Conservation (phyloP, 2,113 vertebrate species). For the Nestor notabilis region DNA sequence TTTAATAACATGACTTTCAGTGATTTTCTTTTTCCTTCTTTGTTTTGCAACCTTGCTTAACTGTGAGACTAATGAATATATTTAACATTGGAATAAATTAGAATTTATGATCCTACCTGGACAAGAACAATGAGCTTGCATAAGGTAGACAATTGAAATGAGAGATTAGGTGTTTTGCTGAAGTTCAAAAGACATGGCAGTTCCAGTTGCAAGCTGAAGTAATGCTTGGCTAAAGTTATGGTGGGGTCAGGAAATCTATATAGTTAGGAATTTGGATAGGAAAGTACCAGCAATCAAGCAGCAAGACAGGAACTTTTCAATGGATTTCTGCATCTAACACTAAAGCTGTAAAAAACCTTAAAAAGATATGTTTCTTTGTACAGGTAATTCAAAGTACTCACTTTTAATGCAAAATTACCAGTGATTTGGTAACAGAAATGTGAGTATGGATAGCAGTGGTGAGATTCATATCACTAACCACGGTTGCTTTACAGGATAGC, state of each 20-base stretch:
- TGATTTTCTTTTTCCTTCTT: background rate
- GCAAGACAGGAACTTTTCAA: background rate
- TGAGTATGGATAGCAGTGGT: background rate
- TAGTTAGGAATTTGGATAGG: background rate
- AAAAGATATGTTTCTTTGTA: background rate
- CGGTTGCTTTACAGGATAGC: background rate
- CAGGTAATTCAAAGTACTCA: background rate
- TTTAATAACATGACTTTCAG: background rate
- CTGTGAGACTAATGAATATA: background rate
- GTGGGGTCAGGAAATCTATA: background rate
- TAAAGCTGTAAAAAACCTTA: background rate
- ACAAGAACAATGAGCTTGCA: background rate
- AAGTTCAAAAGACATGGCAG: background rate
- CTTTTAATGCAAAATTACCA: background rate
- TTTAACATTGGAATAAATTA: slow-evolving; percentile 24
- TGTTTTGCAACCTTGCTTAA: background rate
- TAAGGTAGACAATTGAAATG: background rate
- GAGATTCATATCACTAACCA: fast-evolving
- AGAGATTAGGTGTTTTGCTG: background rate
- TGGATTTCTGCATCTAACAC: background rate
- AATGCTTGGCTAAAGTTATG: background rate
- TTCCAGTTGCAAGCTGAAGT: background rate
- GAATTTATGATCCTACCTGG: background rate
- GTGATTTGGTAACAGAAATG: background rate
- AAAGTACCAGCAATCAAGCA: background rate